phyloP scores from a whole-genome alignment of 2,888 invertebrate genomes.

The Leptopterna dolabrata region DNA sequence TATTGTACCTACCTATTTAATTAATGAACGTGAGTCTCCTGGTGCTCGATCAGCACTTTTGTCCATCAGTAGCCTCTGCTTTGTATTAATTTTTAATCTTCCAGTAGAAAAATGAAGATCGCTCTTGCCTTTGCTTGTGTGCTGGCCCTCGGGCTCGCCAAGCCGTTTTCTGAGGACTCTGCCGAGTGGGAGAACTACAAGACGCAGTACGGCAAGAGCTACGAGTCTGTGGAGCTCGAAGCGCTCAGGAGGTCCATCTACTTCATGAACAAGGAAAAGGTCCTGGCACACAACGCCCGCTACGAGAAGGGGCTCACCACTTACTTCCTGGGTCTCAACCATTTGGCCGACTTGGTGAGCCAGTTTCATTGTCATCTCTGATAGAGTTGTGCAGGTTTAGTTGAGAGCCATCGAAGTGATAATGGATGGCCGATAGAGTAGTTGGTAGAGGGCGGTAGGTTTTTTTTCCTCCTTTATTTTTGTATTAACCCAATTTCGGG shows the following conservation, averaged over 20 bases:
- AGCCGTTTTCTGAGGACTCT: not conserved
- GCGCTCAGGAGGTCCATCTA: conserved; percentile 46
- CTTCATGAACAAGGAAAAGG: conserved; percentile 81
- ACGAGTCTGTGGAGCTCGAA: conserved; percentile 71
- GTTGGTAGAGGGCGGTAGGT: too few species aligned
- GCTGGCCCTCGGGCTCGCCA: conserved; percentile 28
- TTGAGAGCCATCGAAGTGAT: too few species aligned
- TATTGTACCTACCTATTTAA: too few species aligned
- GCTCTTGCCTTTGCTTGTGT: not conserved
- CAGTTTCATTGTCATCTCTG: too few species aligned
- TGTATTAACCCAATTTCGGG: too few species aligned
- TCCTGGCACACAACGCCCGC: conserved; percentile 85
- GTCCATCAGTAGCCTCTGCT: too few species aligned
- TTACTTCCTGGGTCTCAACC: conserved; percentile 80
- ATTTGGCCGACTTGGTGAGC: conserved; percentile 82
- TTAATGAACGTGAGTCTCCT: too few species aligned
- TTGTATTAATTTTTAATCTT: not conserved
- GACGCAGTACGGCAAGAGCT: conserved; percentile 71
- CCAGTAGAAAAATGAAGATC: conserved; percentile 14
- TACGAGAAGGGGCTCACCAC: conserved; percentile 75
- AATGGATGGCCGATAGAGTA: too few species aligned
- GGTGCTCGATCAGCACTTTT: too few species aligned
- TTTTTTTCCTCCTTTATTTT: too few species aligned
- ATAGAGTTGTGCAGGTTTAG: too few species aligned
- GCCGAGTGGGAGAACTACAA: conserved; percentile 25